A percentile compares a stretch with the other conserved stretches of the same genome.
Evolutionary conservation across 2,888 invertebrate species (phyloP).

Genomic region (Trichacis sp.): DNA sequence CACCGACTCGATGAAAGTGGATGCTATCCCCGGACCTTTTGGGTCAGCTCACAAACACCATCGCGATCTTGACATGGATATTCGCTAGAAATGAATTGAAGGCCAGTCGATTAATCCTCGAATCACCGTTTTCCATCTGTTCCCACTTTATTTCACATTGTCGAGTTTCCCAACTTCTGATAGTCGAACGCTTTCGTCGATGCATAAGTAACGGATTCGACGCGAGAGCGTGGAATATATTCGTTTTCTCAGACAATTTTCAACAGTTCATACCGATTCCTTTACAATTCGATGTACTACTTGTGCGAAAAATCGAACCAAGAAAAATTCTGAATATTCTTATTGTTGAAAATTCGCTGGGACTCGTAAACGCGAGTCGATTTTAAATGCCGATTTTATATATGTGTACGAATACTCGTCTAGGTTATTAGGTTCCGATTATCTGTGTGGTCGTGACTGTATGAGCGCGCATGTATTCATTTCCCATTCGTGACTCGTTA

Average conservation of each 20-base stretch:
- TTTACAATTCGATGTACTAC: no score
- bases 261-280: no score
- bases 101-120: constrained; percentile 24
- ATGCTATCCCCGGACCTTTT: constrained; percentile 46
- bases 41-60: constrained; percentile 42
- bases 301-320: no score
- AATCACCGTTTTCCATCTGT: constrained; percentile 16
- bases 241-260: not conserved
- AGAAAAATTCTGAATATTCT: no score
- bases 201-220: not conserved
- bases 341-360: no score
- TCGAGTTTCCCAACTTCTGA: not conserved
- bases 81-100: constrained; percentile 33
- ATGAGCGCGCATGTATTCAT: constrained; percentile 36
- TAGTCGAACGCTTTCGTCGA: constrained; percentile 2
- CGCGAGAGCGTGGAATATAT: not conserved
- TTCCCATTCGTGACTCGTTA: constrained; percentile 33
- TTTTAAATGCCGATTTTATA: no score
- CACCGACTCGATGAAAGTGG: constrained; percentile 47
- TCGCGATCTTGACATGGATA: constrained; percentile 50
- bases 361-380: no score
- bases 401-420: constrained; percentile 50
- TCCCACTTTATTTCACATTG: constrained; percentile 1
- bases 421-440: constrained; percentile 56
- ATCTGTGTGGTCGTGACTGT: constrained; percentile 40